phyloP scores from a whole-genome alignment of 2,797 vertebrate genomes.

The Coluber constrictor region DNA sequence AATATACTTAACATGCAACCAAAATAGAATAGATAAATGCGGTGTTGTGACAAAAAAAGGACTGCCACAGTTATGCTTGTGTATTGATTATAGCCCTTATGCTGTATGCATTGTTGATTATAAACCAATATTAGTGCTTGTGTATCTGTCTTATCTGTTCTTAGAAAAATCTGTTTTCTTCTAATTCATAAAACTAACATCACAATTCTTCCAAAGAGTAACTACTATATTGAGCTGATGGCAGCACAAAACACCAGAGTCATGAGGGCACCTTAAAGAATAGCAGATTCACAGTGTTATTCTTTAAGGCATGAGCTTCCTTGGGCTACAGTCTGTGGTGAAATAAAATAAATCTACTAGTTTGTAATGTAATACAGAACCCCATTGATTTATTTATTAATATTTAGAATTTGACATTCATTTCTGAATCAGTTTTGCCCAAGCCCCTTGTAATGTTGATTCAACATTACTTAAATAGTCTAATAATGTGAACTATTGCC shows the following conservation, averaged over 20 bases:
- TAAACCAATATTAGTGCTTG: not conserved
- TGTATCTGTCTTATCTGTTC: not conserved
- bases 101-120: not conserved
- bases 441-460: not conserved
- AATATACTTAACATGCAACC: not conserved
- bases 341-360: not conserved
- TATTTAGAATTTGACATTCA: not conserved
- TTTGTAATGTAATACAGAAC: not conserved
- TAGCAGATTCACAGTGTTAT: not conserved
- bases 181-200: not conserved
- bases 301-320: not conserved
- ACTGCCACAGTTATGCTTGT: not conserved
- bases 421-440: not conserved
- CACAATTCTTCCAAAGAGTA: not conserved
- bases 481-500: not conserved
- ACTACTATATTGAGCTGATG: not conserved
- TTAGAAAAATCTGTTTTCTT: not conserved
- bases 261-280: not conserved
- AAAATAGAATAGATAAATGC: not conserved
- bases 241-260: not conserved
- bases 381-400: not conserved
- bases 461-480: not conserved
- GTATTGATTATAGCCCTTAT: not conserved
- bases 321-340: not conserved
- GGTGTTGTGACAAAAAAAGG: not conserved